Base-by-base conservation (phyloP, 1,140 invertebrate species). In the Heliconius nattereri region DNA sequence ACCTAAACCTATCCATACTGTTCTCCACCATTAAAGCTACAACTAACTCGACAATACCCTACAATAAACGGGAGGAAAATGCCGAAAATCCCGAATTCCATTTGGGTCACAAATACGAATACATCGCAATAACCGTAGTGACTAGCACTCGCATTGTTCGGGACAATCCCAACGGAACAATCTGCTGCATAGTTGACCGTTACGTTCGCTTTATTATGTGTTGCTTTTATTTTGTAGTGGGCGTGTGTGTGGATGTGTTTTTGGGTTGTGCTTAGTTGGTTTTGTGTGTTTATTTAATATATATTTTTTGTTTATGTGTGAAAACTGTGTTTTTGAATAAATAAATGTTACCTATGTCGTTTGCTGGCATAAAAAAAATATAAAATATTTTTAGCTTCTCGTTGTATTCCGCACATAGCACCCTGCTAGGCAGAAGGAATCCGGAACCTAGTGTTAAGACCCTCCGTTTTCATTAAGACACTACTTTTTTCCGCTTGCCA, bases 121-220 rank as follows among this genome's bases (percentile, higher is more conserved):
- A 89, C 88, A 86, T 89, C 85, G 91, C 91, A 92, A 92, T 92
- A 91, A 91, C 89, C 84, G 89, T 86, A 89, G 91, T 92, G 91
- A 92, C 90, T 90, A 75, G 84, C 75, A 85, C 89, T 86, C 78
- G 85, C 83, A 85, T 83, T 85, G 85, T 85, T 81, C 79, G 79
- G 78, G 84, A 87, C 89, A 88, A 87, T 90, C 90, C 85, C 82
- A 84, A 75, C 85, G 85, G 84, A 83, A 86, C 90, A 93, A 93
- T 93, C 90, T 86, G 86, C 86, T 88, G 89, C 90, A 91, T 92
- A 86, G 89, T 89, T 84, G 79, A 82, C 81, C 86, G 80, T 79
- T 83, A 76, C 70, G 78, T 66, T 40, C 82, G 81, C 79, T 88
- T 85, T 84, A 87, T 87, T 87, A 86, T 76, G 75, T 76, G 75